These are phyloP conservation scores for Thaleichthys pacificus DNA, from an alignment of 2,797 vertebrate species.

Conservation along the genomic window DNA sequence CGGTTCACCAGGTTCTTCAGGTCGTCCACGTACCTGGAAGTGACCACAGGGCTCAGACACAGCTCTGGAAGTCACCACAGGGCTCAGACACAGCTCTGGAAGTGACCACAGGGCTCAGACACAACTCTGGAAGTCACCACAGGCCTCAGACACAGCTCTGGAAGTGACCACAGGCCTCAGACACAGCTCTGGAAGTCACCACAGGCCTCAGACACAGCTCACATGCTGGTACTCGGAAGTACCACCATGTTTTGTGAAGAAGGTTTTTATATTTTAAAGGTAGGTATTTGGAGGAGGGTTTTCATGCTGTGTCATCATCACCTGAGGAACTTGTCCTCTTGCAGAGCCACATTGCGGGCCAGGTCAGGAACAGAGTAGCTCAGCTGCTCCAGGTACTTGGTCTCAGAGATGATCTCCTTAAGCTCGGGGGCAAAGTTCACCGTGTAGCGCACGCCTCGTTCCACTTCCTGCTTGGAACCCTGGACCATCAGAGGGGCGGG, in stretches of 20 bases:
- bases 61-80: no score
- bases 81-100: no score
- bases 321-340: constrained; percentile 82
- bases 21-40: constrained; percentile 73
- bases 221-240: no score
- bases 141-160: constrained; percentile 57
- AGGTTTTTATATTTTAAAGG: not conserved
- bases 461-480: constrained; percentile 30
- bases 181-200: not conserved
- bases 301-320: constrained; percentile 36
- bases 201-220: no score
- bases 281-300: not conserved
- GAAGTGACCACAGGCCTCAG: constrained; percentile 3
- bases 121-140: not conserved
- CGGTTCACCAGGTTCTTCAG: constrained; percentile 74
- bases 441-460: constrained; percentile 55
- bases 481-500: constrained; percentile 7
- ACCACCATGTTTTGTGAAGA: no score
- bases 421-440: constrained; percentile 86
- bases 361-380: constrained; percentile 78
- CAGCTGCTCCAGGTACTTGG: constrained; percentile 80
- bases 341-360: constrained; percentile 78
- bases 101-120: constrained; percentile 9
- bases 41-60: constrained; percentile 10
- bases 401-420: constrained; percentile 83